These are phyloP conservation scores for Apaloderma vittatum DNA, from an alignment of 2,113 vertebrate species.

Conservation along the genomic window DNA sequence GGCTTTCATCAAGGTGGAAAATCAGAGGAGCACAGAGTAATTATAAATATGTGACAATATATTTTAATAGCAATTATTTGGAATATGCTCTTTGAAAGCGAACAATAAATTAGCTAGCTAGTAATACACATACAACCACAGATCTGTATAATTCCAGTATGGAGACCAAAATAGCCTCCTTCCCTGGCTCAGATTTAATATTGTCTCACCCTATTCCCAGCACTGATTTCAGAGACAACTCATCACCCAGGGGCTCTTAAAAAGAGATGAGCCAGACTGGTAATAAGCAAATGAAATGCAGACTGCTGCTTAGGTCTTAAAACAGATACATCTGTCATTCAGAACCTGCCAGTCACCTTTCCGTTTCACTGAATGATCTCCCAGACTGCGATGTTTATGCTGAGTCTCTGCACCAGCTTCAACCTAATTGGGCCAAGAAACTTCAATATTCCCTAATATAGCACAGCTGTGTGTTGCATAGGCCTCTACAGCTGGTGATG, in stretches of 20 bases:
- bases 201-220: background rate
- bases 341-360: background rate
- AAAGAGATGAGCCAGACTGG: background rate
- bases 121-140: background rate
- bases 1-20: background rate
- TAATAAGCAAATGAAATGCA: background rate
- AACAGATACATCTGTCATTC: background rate
- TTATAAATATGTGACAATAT: background rate
- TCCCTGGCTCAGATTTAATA: background rate
- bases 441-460: background rate
- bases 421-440: background rate
- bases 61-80: background rate
- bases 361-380: background rate
- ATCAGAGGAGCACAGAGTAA: background rate
- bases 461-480: rapidly evolving
- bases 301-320: background rate
- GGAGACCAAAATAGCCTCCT: background rate
- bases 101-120: background rate
- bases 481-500: background rate
- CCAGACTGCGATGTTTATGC: rapidly evolving
- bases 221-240: background rate
- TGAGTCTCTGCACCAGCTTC: background rate
- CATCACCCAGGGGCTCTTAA: background rate
- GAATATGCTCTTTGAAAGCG: background rate
- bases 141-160: background rate